These are phyloP conservation scores for Lepidostoma basale DNA, from an alignment of 1,140 invertebrate genomes.

Conservation along the genomic window DNA sequence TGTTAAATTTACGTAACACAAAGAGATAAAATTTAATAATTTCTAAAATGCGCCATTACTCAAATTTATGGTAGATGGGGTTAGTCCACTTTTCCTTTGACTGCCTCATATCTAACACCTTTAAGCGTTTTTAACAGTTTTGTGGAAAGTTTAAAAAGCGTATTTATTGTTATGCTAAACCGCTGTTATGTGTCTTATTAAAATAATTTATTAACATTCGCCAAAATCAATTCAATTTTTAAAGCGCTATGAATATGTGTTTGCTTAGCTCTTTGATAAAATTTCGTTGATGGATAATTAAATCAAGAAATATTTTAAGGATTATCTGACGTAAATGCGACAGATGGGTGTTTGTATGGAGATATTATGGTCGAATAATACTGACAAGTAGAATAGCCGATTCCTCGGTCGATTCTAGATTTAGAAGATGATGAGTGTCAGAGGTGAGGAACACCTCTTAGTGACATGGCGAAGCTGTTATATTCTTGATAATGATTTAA, in stretches of 20 bases:
- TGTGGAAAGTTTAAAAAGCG: too few species aligned
- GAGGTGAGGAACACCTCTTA: too few species aligned
- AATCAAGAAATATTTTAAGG: conserved; percentile 6
- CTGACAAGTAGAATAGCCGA: neutral
- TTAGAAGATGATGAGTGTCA: neutral
- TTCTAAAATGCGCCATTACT: too few species aligned
- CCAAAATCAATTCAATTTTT: neutral
- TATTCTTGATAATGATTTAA: too few species aligned
- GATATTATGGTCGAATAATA: neutral
- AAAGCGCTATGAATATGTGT: neutral
- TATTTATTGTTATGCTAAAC: neutral
- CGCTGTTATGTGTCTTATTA: neutral
- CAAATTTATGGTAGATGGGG: too few species aligned
- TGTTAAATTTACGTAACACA: too few species aligned
- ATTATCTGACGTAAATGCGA: conserved; percentile 3
- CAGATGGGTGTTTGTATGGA: neutral
- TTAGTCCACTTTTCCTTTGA: too few species aligned
- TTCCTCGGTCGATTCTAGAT: neutral
- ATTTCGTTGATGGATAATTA: neutral
- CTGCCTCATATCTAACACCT: too few species aligned
- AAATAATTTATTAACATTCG: conserved; percentile 1
- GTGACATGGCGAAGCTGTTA: too few species aligned
- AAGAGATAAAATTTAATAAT: too few species aligned
- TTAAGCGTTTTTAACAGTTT: too few species aligned
- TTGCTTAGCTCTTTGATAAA: neutral